Evolutionary conservation across 2,797 vertebrate species (phyloP).

Genomic region (Urophycis tenuis): DNA sequence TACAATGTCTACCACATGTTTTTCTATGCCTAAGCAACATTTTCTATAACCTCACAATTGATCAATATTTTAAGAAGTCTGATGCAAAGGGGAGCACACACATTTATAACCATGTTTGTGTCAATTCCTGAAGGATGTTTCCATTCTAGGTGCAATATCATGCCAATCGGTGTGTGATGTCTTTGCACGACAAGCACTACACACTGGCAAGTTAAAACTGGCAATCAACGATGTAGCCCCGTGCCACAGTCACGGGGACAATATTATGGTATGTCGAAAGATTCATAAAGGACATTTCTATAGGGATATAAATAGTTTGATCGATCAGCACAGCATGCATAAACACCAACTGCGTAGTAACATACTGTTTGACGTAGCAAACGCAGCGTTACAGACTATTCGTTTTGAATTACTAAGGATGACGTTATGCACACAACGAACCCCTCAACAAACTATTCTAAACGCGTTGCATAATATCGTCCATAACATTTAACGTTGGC

Average conservation of each 20-base stretch:
- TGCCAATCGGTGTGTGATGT: neutral
- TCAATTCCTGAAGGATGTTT: neutral
- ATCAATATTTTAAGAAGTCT: too few species aligned
- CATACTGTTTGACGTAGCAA: too few species aligned
- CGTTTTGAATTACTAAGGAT: neutral
- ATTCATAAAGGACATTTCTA: neutral
- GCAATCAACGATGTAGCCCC: too few species aligned
- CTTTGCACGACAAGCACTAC: neutral
- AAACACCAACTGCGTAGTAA: neutral
- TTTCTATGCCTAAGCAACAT: neutral
- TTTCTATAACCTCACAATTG: too few species aligned
- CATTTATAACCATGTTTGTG: neutral
- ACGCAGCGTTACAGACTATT: too few species aligned
- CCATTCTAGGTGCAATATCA: neutral
- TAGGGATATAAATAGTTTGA: neutral
- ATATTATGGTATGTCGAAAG: neutral
- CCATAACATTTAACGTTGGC: neutral
- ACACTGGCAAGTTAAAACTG: neutral
- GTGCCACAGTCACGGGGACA: neutral
- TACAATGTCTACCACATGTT: neutral
- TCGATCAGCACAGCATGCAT: neutral
- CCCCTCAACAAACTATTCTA: conserved; percentile 27
- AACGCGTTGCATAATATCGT: conserved; percentile 32
- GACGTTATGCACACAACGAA: conserved; percentile 10
- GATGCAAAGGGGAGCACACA: too few species aligned